Conservation (phyloP, 2,888 invertebrate species). For the Campopleginae sp. region DNA sequence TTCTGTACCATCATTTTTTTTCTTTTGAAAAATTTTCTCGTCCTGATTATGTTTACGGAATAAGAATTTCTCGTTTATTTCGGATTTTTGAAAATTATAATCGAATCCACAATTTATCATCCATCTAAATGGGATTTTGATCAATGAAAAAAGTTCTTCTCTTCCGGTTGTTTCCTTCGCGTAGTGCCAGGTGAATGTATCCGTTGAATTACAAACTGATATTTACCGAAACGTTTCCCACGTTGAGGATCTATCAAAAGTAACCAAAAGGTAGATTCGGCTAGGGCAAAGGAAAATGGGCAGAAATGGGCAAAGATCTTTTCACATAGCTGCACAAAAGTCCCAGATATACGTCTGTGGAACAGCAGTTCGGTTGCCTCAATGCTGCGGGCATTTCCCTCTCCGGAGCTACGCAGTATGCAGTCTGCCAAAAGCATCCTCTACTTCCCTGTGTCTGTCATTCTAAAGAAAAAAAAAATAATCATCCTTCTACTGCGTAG, state of each 20-base stretch:
- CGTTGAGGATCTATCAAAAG: conserved; percentile 24
- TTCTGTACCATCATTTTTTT: no score
- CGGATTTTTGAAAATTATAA: background rate
- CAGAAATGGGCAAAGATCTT: conserved; percentile 28
- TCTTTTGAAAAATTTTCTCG: background rate
- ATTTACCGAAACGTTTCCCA: conserved; percentile 38
- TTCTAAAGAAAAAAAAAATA: conserved; percentile 47
- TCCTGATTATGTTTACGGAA: background rate
- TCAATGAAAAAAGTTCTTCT: background rate
- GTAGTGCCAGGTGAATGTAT: background rate
- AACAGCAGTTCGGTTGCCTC: conserved; percentile 12
- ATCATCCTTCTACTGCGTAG: conserved; percentile 72
- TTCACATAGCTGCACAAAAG: conserved; percentile 52
- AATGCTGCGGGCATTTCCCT: conserved; percentile 36
- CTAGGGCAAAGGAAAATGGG: conserved; percentile 25
- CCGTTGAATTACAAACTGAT: background rate
- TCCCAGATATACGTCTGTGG: conserved; percentile 51
- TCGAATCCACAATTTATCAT: no score
- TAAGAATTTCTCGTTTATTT: background rate
- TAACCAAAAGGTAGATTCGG: conserved; percentile 2
- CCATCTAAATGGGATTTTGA: no score
- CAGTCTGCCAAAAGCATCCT: conserved; percentile 56
- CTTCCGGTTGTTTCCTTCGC: background rate
- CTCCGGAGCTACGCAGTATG: conserved; percentile 10
- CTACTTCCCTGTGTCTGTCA: conserved; percentile 29